Evolutionary conservation across 1,140 invertebrate genomes (phyloP).

Genomic region (Scylla paramamosain): DNA sequence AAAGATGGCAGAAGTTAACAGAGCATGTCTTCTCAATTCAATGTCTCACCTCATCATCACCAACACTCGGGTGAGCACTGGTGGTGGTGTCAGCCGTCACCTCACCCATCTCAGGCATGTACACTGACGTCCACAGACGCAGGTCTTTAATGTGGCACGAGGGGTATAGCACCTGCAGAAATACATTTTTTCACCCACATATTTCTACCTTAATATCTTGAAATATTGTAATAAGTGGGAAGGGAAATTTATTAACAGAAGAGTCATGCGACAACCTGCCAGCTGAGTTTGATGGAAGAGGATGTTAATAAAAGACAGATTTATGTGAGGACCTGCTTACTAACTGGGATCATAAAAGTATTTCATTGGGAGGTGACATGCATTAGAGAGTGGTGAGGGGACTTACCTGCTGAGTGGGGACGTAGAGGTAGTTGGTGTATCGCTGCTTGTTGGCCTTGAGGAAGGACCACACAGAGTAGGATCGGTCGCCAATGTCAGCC

Average conservation of each 20-base stretch:
- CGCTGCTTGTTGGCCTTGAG: constrained; percentile 85
- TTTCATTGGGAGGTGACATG: no score
- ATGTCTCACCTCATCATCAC: constrained; percentile 61
- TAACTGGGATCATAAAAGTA: no score
- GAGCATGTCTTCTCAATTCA: no score
- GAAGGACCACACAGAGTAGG: constrained; percentile 94
- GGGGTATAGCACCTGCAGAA: constrained; percentile 89
- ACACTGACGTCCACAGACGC: constrained; percentile 91
- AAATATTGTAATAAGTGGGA: background rate
- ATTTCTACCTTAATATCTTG: background rate
- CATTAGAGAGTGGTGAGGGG: no score
- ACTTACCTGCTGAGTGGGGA: constrained; percentile 79
- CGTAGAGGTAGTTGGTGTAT: constrained; percentile 94
- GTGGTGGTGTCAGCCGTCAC: constrained; percentile 78
- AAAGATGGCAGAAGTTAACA: no score
- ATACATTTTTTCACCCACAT: background rate
- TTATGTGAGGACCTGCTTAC: no score
- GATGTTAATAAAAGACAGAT: no score
- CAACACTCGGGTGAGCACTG: constrained; percentile 51
- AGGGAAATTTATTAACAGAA: background rate
- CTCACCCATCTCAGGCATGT: constrained; percentile 82
- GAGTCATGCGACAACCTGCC: no score
- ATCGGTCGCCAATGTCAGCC: constrained; percentile 86
- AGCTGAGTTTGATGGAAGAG: no score
- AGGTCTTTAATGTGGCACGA: constrained; percentile 91